Evolutionary conservation across 2,888 invertebrate species (phyloP).

Genomic region (Cataglyphis cursor): DNA sequence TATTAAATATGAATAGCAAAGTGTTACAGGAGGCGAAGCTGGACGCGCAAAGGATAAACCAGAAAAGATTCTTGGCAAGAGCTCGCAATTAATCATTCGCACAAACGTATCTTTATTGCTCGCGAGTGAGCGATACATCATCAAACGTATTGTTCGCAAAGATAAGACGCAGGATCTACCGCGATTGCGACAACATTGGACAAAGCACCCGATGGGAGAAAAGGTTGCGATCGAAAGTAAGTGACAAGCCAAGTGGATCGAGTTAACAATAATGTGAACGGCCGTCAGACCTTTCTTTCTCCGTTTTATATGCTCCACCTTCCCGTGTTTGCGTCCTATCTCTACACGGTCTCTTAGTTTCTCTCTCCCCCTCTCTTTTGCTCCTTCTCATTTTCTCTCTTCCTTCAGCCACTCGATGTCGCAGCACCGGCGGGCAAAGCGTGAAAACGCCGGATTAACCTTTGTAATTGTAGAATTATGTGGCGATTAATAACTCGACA

Average conservation of each 20-base stretch:
- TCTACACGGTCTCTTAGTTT: neutral
- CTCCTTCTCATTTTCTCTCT: conserved; percentile 37
- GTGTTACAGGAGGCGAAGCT: conserved; percentile 40
- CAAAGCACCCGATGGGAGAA: conserved; percentile 42
- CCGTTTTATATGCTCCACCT: conserved; percentile 15
- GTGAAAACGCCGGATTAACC: conserved; percentile 83
- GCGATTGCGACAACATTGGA: conserved; percentile 28
- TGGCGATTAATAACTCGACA: conserved; percentile 83
- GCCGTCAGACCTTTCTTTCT: conserved; percentile 42
- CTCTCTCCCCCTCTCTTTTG: conserved; percentile 45
- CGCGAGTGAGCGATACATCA: neutral
- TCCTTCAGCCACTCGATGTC: conserved; percentile 62
- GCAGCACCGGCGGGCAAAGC: conserved; percentile 77
- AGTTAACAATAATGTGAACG: conserved; percentile 63
- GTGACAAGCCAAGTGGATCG: conserved; percentile 69
- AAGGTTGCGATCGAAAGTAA: conserved; percentile 72
- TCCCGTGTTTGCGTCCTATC: neutral
- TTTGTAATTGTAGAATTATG: conserved; percentile 83
- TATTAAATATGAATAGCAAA: conserved; percentile 48
- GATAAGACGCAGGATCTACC: conserved; percentile 38
- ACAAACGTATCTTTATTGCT: conserved; percentile 13
- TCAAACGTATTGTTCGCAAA: neutral
- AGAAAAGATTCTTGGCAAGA: conserved; percentile 36
- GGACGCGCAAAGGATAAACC: conserved; percentile 44
- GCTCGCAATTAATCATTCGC: conserved; percentile 64